Evolutionary conservation across 2,113 vertebrate species (phyloP), one percentile per base, ranked within the genome.

Genomic region (Sphaerodactylus townsendi): DNA sequence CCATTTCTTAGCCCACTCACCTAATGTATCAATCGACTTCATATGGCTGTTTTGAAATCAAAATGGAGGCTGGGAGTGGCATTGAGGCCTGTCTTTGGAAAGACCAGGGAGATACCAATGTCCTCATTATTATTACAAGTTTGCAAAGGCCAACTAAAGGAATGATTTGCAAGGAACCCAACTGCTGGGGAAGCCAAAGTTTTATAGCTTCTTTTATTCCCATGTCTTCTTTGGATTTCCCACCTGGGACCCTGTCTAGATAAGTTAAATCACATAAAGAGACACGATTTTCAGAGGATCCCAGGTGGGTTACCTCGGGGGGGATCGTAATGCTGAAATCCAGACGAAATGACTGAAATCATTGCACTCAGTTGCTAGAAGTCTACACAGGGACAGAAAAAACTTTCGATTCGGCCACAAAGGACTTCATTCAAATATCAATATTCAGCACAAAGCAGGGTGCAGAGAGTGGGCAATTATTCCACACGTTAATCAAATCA

Each of bases 261-360:
- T n/a, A 88, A 68, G 88, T 86, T 65, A 80, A 90, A 86, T 83
- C n/a, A 79, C 14, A 64, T 46, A 30, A 59, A 83, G 53, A 8
- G 48, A 85, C 81, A 77, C 4, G n/a, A n/a, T 78, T 3, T 77
- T 76, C 2, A 3, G 53, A n/a, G n/a, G n/a, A n/a, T n/a, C n/a
- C n/a, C n/a, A n/a, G n/a, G n/a, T n/a, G n/a, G n/a, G n/a, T n/a
- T n/a, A n/a, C n/a, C n/a, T n/a, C n/a, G n/a, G n/a, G n/a, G n/a
- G n/a, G n/a, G n/a, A n/a, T n/a, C n/a, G n/a, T n/a, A n/a, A 25
- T 39, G 7, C 2, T 30, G 19, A 85, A 84, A 87, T 82, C 19
- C 28, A 46, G 19, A 1, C 76, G n/a, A 66, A 89, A n/a, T 30
- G 77, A 15, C 1, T 50, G 50, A 86, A 81, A 82, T 77, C 37